Evolutionary conservation across 2,888 invertebrate genomes (phyloP), one percentile per base, ranked within the genome.

Genomic region (Nomada hirtipes): DNA sequence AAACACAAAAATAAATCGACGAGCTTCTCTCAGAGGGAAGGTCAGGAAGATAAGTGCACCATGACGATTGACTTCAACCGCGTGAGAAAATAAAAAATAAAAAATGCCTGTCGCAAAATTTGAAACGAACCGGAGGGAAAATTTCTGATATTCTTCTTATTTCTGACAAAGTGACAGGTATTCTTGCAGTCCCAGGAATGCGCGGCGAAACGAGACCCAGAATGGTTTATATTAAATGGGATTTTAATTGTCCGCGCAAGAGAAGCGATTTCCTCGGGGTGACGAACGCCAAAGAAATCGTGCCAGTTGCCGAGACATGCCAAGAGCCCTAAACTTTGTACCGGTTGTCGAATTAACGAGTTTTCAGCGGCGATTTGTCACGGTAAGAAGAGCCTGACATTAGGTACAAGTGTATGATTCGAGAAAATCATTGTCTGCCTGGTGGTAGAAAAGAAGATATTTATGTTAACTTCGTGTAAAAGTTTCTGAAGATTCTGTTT

Each of bases 291-390:
- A 83, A 71, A 69, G 76, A 74, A 81, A 74, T 72, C 29, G 76
- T 82, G 88, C 87, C 87, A 87, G 81, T 64, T 83, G 79, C 74
- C 75, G 78, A 11, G 15, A 11, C 63, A 59, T 55, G 76, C 78
- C 84, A 82, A 76, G 70, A 74, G 60, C 47, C 70, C 44, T 77
- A 75, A 76, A 85, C 85, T 85, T 87, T 82, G 87, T 67, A 47
- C 60, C 59, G 59, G 36, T 44, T 36, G 60, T 78, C 65, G 79
- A 83, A 73, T 83, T 76, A 82, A 82, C 57, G 82, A 72, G 68
- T 70, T 59, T 59, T 74, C 23, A 11, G 42, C 57, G 71, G 52
- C 68, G 29, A 83, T 75, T 75, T 78, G 71, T 63, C 78, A 65
- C 18, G 42, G 63, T 44, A 60, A 67, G 50, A 59, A 36, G 47